These are phyloP conservation scores for Trichopoda pennipes DNA, from an alignment of 2,888 invertebrate species.

Conservation along the genomic window DNA sequence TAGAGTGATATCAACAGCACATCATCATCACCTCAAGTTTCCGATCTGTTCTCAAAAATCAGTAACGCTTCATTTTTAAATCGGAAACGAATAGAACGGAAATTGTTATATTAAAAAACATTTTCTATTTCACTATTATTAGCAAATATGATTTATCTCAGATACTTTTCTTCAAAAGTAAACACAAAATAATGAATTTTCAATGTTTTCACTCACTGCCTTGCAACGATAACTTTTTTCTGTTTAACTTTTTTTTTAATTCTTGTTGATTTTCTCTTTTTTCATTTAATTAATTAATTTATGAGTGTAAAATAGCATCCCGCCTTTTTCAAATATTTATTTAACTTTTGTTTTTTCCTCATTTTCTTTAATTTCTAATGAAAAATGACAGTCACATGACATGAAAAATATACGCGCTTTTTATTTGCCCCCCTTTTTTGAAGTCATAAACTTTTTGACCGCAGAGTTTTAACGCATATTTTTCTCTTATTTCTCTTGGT, in stretches of 20 bases:
- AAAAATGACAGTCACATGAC: slow-evolving; percentile 70
- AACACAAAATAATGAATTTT: slow-evolving; percentile 72
- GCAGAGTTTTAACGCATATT: slow-evolving; percentile 38
- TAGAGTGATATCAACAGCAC: no score
- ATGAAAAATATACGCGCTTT: slow-evolving; percentile 56
- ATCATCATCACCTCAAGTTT: no score
- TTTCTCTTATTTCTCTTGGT: slow-evolving; percentile 13
- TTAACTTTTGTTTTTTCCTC: slow-evolving; percentile 39
- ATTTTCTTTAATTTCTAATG: slow-evolving; percentile 66
- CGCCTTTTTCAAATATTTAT: slow-evolving; percentile 63
- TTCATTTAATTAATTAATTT: slow-evolving; percentile 76
- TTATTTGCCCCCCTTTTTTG: slow-evolving; percentile 13
- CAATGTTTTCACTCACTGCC: slow-evolving; percentile 70
- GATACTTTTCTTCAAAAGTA: background rate
- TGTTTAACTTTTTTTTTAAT: slow-evolving; percentile 39
- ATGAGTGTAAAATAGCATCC: slow-evolving; percentile 70
- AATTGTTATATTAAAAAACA: no score
- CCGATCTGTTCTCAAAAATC: no score
- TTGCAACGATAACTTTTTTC: slow-evolving; percentile 20
- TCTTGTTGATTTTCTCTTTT: slow-evolving; percentile 66
- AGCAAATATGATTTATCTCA: no score
- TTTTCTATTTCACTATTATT: no score
- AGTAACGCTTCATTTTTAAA: no score
- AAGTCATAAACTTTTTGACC: slow-evolving; percentile 63
- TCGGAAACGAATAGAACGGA: no score